Conservation (phyloP, 2,888 invertebrate genomes). For the Mesochorus sp. region DNA sequence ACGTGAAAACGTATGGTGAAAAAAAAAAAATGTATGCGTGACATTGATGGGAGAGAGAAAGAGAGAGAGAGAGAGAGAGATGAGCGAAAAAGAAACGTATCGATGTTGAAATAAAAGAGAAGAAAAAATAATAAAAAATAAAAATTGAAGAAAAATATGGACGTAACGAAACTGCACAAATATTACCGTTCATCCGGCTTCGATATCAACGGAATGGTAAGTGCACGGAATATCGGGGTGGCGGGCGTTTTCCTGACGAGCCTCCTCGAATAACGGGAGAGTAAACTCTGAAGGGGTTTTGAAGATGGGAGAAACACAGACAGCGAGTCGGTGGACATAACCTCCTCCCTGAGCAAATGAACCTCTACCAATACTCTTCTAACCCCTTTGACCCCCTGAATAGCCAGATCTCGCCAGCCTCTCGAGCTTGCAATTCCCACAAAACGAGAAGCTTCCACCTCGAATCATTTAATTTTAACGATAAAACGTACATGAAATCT, state of each 20-base stretch:
- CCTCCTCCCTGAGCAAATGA: constrained; percentile 57
- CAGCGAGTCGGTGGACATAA: constrained; percentile 49
- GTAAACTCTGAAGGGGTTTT: constrained; percentile 33
- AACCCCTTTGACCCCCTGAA: background rate
- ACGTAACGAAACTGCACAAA: constrained; percentile 67
- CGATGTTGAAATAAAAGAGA: background rate
- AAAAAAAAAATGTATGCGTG: background rate
- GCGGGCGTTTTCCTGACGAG: constrained; percentile 29
- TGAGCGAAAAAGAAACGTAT: background rate
- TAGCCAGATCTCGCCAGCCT: background rate
- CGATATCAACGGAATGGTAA: constrained; percentile 62
- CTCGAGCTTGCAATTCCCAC: background rate
- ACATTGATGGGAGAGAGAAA: background rate
- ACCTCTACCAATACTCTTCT: constrained; percentile 55
- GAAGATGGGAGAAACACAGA: constrained; percentile 15
- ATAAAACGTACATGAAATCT: constrained; percentile 9
- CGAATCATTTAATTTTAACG: constrained; percentile 44
- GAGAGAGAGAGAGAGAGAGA: background rate
- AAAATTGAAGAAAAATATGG: constrained; percentile 67
- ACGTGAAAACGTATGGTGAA: too few relatives aligned
- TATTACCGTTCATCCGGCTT: constrained; percentile 70
- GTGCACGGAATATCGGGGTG: constrained; percentile 14
- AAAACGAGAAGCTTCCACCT: background rate
- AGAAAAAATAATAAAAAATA: constrained; percentile 2
- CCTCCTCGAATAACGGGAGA: constrained; percentile 33